Evolutionary conservation across 2,888 invertebrate species (phyloP), one percentile per base, ranked within the genome.

Genomic region (Phyllotreta striolata): DNA sequence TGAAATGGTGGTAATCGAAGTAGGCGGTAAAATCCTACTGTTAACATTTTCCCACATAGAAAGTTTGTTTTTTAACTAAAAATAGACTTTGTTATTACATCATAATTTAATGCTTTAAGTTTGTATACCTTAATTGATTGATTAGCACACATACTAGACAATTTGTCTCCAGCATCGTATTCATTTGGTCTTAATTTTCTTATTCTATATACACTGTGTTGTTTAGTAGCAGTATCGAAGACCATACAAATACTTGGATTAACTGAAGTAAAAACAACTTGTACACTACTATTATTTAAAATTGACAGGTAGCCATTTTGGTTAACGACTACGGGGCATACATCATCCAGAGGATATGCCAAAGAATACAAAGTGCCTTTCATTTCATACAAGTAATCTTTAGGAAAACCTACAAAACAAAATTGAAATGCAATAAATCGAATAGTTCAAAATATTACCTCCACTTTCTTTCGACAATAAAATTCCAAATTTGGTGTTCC

Each of bases 261-360:
- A 14, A 87, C 86, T 74, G 86, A 88, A 0, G 93, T 90, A 76
- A 89, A 95, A 54, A 96, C 88, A 6, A 96, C 88, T 78, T 78
- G 82, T 54, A 80, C 79, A 62, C 87, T 86, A 0, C 84, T 84
- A 72, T 89, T 89, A n/a, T 86, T 88, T 65, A 89, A 84, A 71
- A 89, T 86, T 59, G 86, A 85, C 0, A 87, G 77, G 0, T 84
- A 83, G 61, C 84, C 84, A 65, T 87, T 84, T 10, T 90, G 88
- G 76, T 89, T 91, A 66, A 90, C 85, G 6, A 93, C 82, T 39
- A 96, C 87, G 0, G 96, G 96, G 60, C 91, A 90, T 34, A 95
- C 90, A 82, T 97, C 96, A 79, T 97, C 94, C 57, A 96, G 82
- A 0, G 96, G 96, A 84, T 96, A 95, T 0, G 91, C 86, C 63